Evolutionary conservation across 2,113 vertebrate species (phyloP), one percentile per base, ranked within the genome.

Genomic region (Alouatta palliata): DNA sequence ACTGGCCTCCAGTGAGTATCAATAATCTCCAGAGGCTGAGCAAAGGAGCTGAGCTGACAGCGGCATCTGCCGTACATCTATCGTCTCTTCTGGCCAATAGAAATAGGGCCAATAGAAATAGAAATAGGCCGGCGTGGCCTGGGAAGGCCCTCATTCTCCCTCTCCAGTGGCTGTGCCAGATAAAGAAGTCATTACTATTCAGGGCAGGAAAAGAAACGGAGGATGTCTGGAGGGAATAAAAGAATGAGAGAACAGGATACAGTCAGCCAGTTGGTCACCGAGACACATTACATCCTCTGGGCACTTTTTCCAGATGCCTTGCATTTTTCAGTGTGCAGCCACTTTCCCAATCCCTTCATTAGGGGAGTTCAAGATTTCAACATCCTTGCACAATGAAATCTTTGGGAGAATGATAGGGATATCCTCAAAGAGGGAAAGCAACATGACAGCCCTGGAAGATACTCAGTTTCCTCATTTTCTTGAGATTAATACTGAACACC

Each of bases 201-300:
- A 12, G 87, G 37, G 54, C 70, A 95, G 89, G 76, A 96, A 96
- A 81, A 94, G 84, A 94, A 97, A 96, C 75, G 76, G 56, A 93
- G 85, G 80, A 32, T 82, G 95, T 90, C 98, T 97, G 47, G 81
- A 85, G 98, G 97, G 97, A 98, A 97, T 98, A 97, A 96, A 98
- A 96, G 95, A 97, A 97, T 98, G 96, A 97, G 92, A 97, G 96
- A 98, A 97, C 76, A 95, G 80, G 95, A 97, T 94, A 94, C 90
- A 97, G 92, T 56, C 54, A 87, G 89, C 96, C 98, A 97, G 94
- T 97, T 97, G 97, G 95, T 95, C 92, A 90, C 71, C 21, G 6
- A 80, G 91, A 81, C 92, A 75, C 58, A 92, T 94, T 92, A 82
- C 54, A 94, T 94, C 81, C 80, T 96, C 87, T 95, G 90, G 66